phyloP scores from a whole-genome alignment of 2,888 invertebrate species.

The Corbicula japonica region DNA sequence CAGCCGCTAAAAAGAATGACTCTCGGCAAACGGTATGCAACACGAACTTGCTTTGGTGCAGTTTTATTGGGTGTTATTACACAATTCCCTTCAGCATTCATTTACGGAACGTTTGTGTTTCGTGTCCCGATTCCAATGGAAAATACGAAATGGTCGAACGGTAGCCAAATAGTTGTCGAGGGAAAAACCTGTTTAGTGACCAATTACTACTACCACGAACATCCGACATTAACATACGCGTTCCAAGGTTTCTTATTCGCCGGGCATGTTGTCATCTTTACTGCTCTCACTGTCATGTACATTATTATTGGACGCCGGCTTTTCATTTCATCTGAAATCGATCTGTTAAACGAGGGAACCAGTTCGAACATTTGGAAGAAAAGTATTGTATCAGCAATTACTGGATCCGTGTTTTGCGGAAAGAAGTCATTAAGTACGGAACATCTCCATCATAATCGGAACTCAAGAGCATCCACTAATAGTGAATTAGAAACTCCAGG shows the following conservation, averaged over 20 bases:
- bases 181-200: slow-evolving; percentile 48
- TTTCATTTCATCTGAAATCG: slow-evolving; percentile 40
- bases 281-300: slow-evolving; percentile 36
- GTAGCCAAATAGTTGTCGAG: slow-evolving; percentile 4
- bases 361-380: slow-evolving; percentile 21
- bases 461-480: slow-evolving; percentile 1
- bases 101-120: slow-evolving; percentile 54
- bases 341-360: neutral
- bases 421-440: slow-evolving; percentile 37
- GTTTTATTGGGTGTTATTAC: slow-evolving; percentile 36
- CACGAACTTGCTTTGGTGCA: slow-evolving; percentile 42
- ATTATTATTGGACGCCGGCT: slow-evolving; percentile 51
- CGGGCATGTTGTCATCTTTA: slow-evolving; percentile 54
- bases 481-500: neutral
- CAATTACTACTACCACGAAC: slow-evolving; percentile 43
- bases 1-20: slow-evolving; percentile 54
- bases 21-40: slow-evolving; percentile 43
- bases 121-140: slow-evolving; percentile 3
- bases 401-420: slow-evolving; percentile 47
- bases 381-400: slow-evolving; percentile 52
- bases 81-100: slow-evolving; percentile 52
- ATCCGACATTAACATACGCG: slow-evolving; percentile 34
- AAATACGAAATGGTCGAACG: slow-evolving; percentile 1
- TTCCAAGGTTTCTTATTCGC: slow-evolving; percentile 54
- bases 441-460: slow-evolving; percentile 9